Conservation (phyloP, 2,797 vertebrate species). For the Acanthurus tractus region DNA sequence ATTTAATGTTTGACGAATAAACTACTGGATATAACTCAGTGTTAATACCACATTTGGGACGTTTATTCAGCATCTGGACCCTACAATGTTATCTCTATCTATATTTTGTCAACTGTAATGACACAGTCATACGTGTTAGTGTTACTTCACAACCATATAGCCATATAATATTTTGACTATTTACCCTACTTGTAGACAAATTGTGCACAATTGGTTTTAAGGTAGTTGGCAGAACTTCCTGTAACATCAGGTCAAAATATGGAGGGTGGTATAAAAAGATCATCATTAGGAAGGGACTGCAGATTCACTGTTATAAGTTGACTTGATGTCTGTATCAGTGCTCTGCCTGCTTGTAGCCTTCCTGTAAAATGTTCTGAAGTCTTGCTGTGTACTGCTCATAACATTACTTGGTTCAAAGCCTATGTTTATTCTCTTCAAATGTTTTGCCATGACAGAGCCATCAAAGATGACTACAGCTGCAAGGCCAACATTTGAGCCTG, state of each 20-base stretch:
- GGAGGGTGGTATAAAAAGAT: neutral
- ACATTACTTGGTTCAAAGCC: neutral
- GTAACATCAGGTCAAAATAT: neutral
- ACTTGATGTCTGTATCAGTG: neutral
- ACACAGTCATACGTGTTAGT: neutral
- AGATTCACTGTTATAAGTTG: neutral
- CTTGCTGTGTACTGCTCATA: neutral
- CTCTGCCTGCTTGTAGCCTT: neutral
- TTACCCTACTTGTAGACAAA: neutral
- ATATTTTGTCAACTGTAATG: neutral
- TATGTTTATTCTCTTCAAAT: neutral
- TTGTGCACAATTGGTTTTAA: neutral
- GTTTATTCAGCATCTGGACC: neutral
- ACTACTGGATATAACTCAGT: neutral
- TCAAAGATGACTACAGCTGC: slow-evolving; percentile 95
- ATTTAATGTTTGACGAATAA: neutral
- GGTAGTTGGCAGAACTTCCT: neutral
- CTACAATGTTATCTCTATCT: neutral
- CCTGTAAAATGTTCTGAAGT: neutral
- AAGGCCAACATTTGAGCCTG: slow-evolving; percentile 97
- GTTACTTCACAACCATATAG: neutral
- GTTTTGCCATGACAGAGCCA: slow-evolving; percentile 41
- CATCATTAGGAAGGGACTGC: neutral
- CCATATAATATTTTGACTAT: no score
- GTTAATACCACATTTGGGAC: neutral